phyloP scores from a whole-genome alignment of 1,140 invertebrate genomes.

The Stegodyphus mimosarum region DNA sequence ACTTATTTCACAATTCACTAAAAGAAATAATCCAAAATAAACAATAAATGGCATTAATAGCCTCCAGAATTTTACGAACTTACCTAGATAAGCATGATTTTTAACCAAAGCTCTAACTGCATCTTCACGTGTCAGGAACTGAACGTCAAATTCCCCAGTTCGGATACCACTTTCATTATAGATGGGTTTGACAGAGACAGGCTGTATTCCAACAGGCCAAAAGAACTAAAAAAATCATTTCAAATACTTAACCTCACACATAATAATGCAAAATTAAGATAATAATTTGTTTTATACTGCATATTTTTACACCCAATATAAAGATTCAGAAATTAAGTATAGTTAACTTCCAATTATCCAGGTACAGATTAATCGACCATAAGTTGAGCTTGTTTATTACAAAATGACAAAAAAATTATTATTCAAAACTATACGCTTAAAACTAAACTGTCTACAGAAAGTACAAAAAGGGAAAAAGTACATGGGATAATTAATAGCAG shows the following conservation, averaged over 20 bases:
- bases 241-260: neutral
- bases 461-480: too few relatives aligned
- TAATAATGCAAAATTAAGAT: neutral
- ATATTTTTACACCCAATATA: neutral
- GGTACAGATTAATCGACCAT: too few relatives aligned
- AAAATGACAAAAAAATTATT: too few relatives aligned
- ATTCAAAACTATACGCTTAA: too few relatives aligned
- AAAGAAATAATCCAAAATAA: too few relatives aligned
- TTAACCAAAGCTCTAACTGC: conserved; percentile 23
- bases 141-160: conserved; percentile 49
- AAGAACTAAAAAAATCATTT: conserved; percentile 31
- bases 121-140: conserved; percentile 35
- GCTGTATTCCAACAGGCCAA: conserved; percentile 13
- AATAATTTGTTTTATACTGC: neutral
- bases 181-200: conserved; percentile 20
- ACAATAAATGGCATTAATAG: too few relatives aligned
- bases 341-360: too few relatives aligned
- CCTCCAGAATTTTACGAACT: neutral
- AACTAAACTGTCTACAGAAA: too few relatives aligned
- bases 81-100: conserved; percentile 50
- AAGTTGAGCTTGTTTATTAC: too few relatives aligned
- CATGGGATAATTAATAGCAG: too few relatives aligned
- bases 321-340: too few relatives aligned
- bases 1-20: too few relatives aligned
- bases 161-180: conserved; percentile 48